Evolutionary conservation across 92 coral and sea anemone species (phyloP), one percentile per base, ranked within the genome.

Genomic region (Zoanthus sociatus): DNA sequence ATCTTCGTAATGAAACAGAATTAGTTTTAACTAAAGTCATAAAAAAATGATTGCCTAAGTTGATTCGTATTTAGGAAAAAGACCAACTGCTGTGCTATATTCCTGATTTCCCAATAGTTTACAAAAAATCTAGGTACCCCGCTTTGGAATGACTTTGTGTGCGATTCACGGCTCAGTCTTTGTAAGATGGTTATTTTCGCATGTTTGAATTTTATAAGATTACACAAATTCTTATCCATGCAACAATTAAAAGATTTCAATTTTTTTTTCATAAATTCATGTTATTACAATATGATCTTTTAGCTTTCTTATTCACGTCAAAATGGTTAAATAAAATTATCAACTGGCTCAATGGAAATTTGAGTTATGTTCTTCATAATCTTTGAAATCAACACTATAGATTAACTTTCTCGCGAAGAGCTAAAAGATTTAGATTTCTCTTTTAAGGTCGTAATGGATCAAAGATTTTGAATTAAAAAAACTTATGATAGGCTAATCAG

Each of bases 401-500:
- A 72, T 82, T 78, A n/a, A 58, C 53, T 87, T 66, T 73, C 70
- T 78, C 84, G 89, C 86, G 14, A 67, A 88, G 73, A 47, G 69
- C 76, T 71, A 55, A 67, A 50, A 73, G 77, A 82, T 77, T 84
- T 88, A 82, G 86, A 77, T 46, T 84, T 58, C 77, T 78, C 87
- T 82, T 89, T 84, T 78, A 69, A 71, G 89, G 76, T 74, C 86
- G 89, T 79, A 91, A 91, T 82, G 89, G 93, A 82, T 87, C 88
- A 78, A 76, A 86, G 88, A 83, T 91, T 92, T 87, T 71, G 61
- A 72, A 94, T 94, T 90, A 94, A 94, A 89, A 37, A 37, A 92
- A 89, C 72, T 89, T 88, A 86, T 94, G 93, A 93, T 91, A 87
- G 87, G 71, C 84, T 90, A 90, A 92, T 90, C 87, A 91, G 76